phyloP scores from a whole-genome alignment of 2,888 invertebrate genomes.

The Lapara coniferarum region DNA sequence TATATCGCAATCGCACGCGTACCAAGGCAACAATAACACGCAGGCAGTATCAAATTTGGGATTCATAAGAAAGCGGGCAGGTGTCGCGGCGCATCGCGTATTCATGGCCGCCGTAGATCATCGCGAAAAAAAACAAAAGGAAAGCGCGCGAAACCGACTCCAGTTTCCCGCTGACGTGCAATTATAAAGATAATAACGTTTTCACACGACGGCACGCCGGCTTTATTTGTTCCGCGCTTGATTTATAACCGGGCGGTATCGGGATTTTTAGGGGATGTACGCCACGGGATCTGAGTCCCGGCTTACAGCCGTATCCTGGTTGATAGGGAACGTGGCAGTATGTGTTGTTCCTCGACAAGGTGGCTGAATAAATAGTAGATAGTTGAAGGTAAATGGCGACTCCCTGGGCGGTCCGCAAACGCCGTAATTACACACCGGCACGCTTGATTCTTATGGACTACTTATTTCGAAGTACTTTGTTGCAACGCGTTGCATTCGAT shows the following conservation, averaged over 20 bases:
- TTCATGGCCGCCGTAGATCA: constrained; percentile 82
- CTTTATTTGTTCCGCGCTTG: constrained; percentile 79
- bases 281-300: constrained; percentile 12
- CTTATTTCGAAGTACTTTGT: not conserved
- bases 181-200: constrained; percentile 84
- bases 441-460: not conserved
- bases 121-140: constrained; percentile 59
- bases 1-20: constrained; percentile 32
- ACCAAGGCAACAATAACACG: constrained; percentile 63
- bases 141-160: constrained; percentile 59
- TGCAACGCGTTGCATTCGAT: not conserved
- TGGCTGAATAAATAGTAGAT: not conserved
- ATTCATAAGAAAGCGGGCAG: constrained; percentile 77
- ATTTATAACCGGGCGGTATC: constrained; percentile 72
- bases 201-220: constrained; percentile 71
- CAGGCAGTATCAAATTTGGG: constrained; percentile 68
- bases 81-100: constrained; percentile 79
- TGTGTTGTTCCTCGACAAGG: not conserved
- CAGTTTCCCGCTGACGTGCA: constrained; percentile 78
- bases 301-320: not conserved
- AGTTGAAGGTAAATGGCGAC: too few species aligned
- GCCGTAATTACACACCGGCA: not conserved
- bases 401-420: not conserved
- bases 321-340: not conserved
- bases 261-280: constrained; percentile 19